Percentiles rank a stretch among this genome's conserved stretches.
Conservation (phyloP, 1,140 invertebrate genomes). For the Danaus melanippus region DNA sequence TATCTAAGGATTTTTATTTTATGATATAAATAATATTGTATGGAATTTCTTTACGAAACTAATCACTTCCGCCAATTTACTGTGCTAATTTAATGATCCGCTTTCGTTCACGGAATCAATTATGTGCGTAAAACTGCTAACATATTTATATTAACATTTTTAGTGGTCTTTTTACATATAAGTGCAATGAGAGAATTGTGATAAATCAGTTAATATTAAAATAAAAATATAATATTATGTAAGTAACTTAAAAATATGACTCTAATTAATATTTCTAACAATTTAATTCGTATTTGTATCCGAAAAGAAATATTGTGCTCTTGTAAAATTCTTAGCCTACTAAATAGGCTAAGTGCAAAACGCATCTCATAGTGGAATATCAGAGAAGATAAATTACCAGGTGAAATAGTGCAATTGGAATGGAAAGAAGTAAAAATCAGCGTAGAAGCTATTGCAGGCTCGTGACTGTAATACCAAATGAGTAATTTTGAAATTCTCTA, state of each 20-base stretch:
- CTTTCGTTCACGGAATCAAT: conserved; percentile 30
- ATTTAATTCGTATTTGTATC: conserved; percentile 27
- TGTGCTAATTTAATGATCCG: conserved; percentile 44
- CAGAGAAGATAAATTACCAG: conserved; percentile 52
- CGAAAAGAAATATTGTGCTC: no score
- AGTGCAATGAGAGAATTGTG: conserved; percentile 3
- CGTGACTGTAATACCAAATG: conserved; percentile 67
- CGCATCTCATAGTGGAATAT: no score
- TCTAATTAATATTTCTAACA: conserved; percentile 6
- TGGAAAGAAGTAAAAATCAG: conserved; percentile 70
- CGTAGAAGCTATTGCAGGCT: conserved; percentile 43
- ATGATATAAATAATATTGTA: conserved; percentile 8
- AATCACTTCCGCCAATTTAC: conserved; percentile 45
- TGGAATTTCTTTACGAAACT: neutral
- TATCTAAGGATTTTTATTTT: neutral
- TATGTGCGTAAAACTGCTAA: conserved; percentile 47
- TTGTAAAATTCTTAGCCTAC: no score
- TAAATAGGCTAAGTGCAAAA: no score
- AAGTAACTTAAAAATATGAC: conserved; percentile 7
- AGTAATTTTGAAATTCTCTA: conserved; percentile 65
- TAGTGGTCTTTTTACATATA: conserved; percentile 7
- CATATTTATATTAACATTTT: conserved; percentile 15
- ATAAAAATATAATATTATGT: neutral
- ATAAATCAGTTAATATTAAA: conserved; percentile 3
- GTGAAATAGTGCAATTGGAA: conserved; percentile 64